Evolutionary conservation across 2,113 vertebrate species (phyloP), one percentile per base, ranked within the genome.

Genomic region (Embiotoca jacksoni): DNA sequence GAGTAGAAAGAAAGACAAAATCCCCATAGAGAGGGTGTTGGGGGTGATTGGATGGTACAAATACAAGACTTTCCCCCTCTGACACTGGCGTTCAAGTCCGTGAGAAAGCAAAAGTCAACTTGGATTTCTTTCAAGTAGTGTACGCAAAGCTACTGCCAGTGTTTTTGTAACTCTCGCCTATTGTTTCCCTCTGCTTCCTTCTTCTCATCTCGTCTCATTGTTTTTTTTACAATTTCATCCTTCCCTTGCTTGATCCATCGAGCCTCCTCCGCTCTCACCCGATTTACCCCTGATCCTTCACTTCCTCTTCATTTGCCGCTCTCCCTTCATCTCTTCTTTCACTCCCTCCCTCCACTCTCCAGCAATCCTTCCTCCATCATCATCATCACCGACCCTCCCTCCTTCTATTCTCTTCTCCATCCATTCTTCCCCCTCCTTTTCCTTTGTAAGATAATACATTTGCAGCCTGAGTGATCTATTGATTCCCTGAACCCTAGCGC

Each of bases 391-490:
- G 68, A 54, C 49, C 44, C 62, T 50, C 15, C 55, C 35, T 35
- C 49, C 49, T 50, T n/a, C 49, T 50, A 50, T 15, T 61, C 30
- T 44, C 60, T 36, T 60, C 69, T 52, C 58, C 47, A 16, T 56
- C 35, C 57, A 16, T 23, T 32, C 71, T 11, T 44, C n/a, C 53
- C 64, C 73, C 77, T 75, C 82, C 83, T 78, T 74, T 75, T 86
- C 83, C 84, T 80, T 85, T 92, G 90, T 92, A 91, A 93, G 91
- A 92, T 94, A 93, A 94, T 95, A 92, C 90, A 93, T 92, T 92
- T 93, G 91, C 90, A 92, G 94, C 88, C 89, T 89, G 89, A 89
- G 91, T 92, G 93, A 95, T 89, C 86, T 93, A 95, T 95, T 86
- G 94, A 95, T 95, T 90, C 75, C 44, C 72, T 74, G 78, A 81